Evolutionary conservation across 2,113 vertebrate genomes (phyloP).

Genomic region (Sinocyclocheilus maitianheensis): DNA sequence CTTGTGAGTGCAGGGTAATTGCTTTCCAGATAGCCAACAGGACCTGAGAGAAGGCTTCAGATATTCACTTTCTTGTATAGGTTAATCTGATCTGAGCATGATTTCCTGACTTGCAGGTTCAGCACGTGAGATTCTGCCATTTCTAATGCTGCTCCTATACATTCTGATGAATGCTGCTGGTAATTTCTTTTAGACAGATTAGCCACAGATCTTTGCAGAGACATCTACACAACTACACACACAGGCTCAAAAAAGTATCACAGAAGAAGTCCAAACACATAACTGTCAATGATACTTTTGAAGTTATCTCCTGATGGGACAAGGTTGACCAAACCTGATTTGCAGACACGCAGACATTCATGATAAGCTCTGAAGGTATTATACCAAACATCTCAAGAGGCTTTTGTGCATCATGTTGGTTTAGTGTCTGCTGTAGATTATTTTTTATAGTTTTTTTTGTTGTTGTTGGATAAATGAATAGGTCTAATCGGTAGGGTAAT

Average conservation of each 20-base stretch:
- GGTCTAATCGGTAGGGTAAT: conserved; percentile 77
- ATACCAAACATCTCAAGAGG: conserved; percentile 32
- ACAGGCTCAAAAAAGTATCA: conserved; percentile 54
- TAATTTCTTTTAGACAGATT: conserved; percentile 75
- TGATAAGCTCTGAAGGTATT: conserved; percentile 60
- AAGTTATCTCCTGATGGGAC: conserved; percentile 70
- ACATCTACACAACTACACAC: conserved; percentile 18
- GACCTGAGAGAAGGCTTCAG: conserved; percentile 69
- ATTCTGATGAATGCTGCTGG: conserved; percentile 74
- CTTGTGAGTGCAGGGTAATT: conserved; percentile 64
- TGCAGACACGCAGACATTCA: conserved; percentile 62
- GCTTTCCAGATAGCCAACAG: conserved; percentile 69
- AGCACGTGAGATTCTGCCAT: conserved; percentile 67
- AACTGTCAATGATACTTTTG: conserved; percentile 74
- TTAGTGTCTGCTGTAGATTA: conserved; percentile 66
- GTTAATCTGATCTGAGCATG: conserved; percentile 79
- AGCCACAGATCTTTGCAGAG: conserved; percentile 65
- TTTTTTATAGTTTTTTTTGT: conserved; percentile 52
- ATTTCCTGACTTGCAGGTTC: conserved; percentile 74
- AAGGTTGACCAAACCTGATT: conserved; percentile 63
- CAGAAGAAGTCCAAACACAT: conserved; percentile 69
- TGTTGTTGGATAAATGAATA: conserved; percentile 74
- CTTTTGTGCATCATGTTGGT: conserved; percentile 62
- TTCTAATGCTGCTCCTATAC: conserved; percentile 76
- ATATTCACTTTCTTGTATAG: conserved; percentile 72